Base-by-base conservation (phyloP, 30 jellyfish, hydroid and myxozoan genomes). In the Cassiopea xamachana region DNA sequence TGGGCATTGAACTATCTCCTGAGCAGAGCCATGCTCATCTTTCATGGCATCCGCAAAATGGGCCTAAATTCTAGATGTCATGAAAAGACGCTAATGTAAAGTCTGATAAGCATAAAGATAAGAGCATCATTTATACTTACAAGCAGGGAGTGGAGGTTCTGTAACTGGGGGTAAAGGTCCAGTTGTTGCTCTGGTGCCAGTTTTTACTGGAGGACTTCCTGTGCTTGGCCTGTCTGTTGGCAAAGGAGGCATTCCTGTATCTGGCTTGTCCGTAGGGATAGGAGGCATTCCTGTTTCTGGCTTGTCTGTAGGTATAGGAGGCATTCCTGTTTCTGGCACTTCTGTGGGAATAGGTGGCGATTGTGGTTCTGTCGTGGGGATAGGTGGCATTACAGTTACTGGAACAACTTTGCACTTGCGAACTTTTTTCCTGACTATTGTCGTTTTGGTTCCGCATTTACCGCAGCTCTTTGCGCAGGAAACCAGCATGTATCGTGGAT, bases 401-500 rank as follows among this genome's bases (percentile, higher is more conserved):
- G 79, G 86, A 48, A 73, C 92, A 2, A 84, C 86, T 16, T 47
- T 48, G 86, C 86, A 84, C 46, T 73, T 70, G 10, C 82, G 81
- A 2, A 70, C 86, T 73, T 58, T 55, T 70, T 84, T 71, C 86
- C 62, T 71, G 45, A 70, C 62, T 13, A 70, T 60, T 19, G 70
- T 84, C 47, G 74, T 84, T 15, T 76, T 84, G 18, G 86, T 81
- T 13, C 75, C 7, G 77, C 93, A 86, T 68, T 4, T 16, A 17
- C 69, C 47, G 47, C 93, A 86, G 60, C 88, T 75, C 76, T 75
- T 74, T 19, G 73, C 80, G 77, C 93, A 86, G 51, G 75, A 51
- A 44, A 86, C 83, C 14, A 3, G 18, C 93, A 86, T 86, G 83
- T 86, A 86, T 60, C 89, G 75, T 19, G 89, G 89, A 60, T 80